Conservation (phyloP, 2,888 invertebrate genomes). For the Trichopria drosophilae region DNA sequence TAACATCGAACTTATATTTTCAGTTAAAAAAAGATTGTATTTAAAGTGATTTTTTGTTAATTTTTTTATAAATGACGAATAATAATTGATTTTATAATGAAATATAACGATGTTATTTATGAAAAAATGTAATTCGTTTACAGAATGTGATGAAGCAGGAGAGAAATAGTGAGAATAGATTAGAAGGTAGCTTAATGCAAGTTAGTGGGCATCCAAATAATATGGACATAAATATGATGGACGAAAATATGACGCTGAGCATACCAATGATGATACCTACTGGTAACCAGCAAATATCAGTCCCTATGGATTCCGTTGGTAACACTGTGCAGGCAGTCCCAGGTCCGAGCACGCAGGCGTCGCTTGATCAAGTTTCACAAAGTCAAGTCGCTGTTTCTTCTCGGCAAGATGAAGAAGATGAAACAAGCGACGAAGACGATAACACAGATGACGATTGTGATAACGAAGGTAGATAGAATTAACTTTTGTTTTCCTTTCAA, state of each 20-base stretch:
- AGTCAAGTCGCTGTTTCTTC: constrained; percentile 43
- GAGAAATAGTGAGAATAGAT: constrained; percentile 49
- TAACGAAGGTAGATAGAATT: constrained; percentile 49
- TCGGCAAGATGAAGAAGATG: constrained; percentile 50
- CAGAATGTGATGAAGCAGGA: constrained; percentile 54
- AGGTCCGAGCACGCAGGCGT: constrained; percentile 50
- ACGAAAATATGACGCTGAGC: constrained; percentile 50
- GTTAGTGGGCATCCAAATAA: constrained; percentile 50
- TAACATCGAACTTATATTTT: too few relatives aligned
- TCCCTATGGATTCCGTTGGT: constrained; percentile 53
- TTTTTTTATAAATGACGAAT: too few relatives aligned
- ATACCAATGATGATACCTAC: constrained; percentile 44
- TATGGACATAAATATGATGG: constrained; percentile 54
- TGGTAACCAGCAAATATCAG: constrained; percentile 54
- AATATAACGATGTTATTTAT: too few relatives aligned
- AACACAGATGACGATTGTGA: constrained; percentile 56
- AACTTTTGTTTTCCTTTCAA: constrained; percentile 5
- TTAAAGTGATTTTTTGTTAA: neutral
- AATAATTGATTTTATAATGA: too few relatives aligned
- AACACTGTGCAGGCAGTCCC: constrained; percentile 51
- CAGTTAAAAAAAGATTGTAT: too few relatives aligned
- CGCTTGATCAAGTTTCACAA: constrained; percentile 48
- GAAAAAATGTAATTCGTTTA: constrained; percentile 11
- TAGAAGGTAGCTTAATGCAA: constrained; percentile 53
- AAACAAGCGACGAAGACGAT: constrained; percentile 52